Percentiles rank a stretch among this genome's conserved stretches.
Evolutionary conservation across 2,113 vertebrate genomes (phyloP).

Genomic region (Marcusenius ussheri): DNA sequence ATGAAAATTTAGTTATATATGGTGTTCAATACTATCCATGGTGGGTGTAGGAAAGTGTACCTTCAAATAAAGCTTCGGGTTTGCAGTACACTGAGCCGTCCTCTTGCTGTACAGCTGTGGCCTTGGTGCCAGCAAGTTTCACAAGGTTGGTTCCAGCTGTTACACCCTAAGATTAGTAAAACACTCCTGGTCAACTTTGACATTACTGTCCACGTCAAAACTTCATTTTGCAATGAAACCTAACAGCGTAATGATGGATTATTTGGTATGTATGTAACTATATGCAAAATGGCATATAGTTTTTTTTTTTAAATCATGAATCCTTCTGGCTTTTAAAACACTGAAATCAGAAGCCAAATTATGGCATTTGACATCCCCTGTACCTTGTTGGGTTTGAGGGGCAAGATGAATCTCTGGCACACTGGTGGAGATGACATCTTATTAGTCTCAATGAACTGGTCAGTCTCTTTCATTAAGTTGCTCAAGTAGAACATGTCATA

Average conservation of each 20-base stretch:
- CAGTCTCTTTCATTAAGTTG: slow-evolving; percentile 50
- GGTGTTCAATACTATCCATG: not conserved
- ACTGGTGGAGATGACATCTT: slow-evolving; percentile 46
- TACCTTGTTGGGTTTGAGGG: slow-evolving; percentile 70
- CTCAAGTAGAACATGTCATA: slow-evolving; percentile 83
- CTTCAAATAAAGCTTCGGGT: slow-evolving; percentile 67
- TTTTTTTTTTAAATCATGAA: not conserved
- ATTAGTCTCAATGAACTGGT: slow-evolving; percentile 43
- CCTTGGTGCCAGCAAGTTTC: slow-evolving; percentile 58
- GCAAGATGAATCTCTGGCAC: slow-evolving; percentile 69
- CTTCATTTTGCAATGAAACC: not conserved
- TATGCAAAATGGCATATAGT: not conserved
- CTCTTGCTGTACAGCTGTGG: slow-evolving; percentile 68
- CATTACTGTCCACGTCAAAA: not conserved
- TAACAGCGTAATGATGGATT: not conserved
- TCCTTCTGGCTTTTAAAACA: not conserved
- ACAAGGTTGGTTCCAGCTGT: slow-evolving; percentile 69
- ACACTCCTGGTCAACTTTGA: not conserved
- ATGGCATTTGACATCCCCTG: not conserved
- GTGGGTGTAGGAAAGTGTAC: slow-evolving; percentile 46
- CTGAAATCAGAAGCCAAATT: not conserved
- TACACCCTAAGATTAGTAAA: slow-evolving; percentile 60
- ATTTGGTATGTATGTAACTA: not conserved
- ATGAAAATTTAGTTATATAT: not conserved
- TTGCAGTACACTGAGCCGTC: slow-evolving; percentile 70